Evolutionary conservation across 2,113 vertebrate species (phyloP).

Genomic region (Hippocampus mohnikei): DNA sequence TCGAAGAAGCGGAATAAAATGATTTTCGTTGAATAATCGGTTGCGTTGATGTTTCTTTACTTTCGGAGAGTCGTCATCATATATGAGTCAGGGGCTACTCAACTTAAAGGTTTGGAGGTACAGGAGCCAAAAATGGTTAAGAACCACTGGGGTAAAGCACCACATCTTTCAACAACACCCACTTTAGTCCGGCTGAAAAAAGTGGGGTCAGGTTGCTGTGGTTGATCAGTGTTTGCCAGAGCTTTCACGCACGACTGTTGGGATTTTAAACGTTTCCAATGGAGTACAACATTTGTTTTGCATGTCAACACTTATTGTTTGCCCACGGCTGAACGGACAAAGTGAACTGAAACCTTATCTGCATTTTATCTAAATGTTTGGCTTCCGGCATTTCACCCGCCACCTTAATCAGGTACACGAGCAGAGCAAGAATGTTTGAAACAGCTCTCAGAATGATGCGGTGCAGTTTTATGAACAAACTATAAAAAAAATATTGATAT

Average conservation of each 20-base stretch:
- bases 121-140: too few species aligned
- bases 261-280: constrained; percentile 25
- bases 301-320: constrained; percentile 16
- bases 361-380: not conserved
- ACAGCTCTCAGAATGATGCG: not conserved
- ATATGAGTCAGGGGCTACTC: too few species aligned
- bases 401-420: not conserved
- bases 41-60: too few species aligned
- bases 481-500: not conserved
- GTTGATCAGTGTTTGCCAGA: constrained; percentile 51
- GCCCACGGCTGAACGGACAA: not conserved
- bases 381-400: not conserved
- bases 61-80: too few species aligned
- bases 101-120: too few species aligned
- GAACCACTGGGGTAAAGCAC: constrained; percentile 52
- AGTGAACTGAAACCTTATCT: not conserved
- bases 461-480: not conserved
- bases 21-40: too few species aligned
- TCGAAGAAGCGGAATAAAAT: too few species aligned
- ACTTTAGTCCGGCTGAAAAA: constrained; percentile 70
- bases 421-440: not conserved
- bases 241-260: constrained; percentile 38
- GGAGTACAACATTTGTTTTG: constrained; percentile 35
- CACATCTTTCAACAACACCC: constrained; percentile 71
- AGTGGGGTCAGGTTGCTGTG: constrained; percentile 59